Evolutionary conservation across 2,797 vertebrate genomes (phyloP), one percentile per base, ranked within the genome.

Genomic region (Mastacembelus armatus): DNA sequence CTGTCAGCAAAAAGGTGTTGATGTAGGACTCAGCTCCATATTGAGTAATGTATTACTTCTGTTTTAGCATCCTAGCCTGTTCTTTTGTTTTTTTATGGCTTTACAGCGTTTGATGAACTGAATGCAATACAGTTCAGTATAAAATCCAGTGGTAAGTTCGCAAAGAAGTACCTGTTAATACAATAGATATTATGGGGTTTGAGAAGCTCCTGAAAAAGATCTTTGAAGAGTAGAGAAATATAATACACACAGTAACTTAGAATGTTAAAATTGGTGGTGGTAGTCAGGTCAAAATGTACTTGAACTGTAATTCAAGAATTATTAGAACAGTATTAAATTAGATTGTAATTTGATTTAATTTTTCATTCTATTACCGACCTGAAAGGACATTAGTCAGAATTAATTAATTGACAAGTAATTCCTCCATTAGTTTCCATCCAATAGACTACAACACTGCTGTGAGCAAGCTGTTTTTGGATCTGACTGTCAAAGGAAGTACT

Each of bases 321-420:
- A 12, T 10, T 3, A 2, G 19, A 45, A 22, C 36, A 30, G 27
- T 19, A 30, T 52, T 22, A 40, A 24, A 68, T 45, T 32, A 63
- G 7, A 26, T 16, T 30, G 18, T 38, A 55, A 69, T 40, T 61
- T 5, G 2, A 48, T 71, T 61, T 18, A 21, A 42, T 7, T n/a
- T 39, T 64, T 54, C 0, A 78, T 44, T 55, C 9, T 9, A 77
- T 80, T 73, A 78, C 61, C 24, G 32, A 60, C 47, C 66, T 43
- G 59, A 10, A 36, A 49, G n/a, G 4, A 22, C 21, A 11, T 19
- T 51, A 12, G 58, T 43, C 0, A 7, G 10, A 21, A 30, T 2
- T 47, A 42, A 27, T 50, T 9, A 57, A 66, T 48, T 47, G 7
- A 50, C 1, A 1, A 45, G 47, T 15, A 73, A 70, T 66, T 60